Evolutionary conservation across 2,888 invertebrate genomes (phyloP).

Genomic region (Rotaria magnacalcarata): DNA sequence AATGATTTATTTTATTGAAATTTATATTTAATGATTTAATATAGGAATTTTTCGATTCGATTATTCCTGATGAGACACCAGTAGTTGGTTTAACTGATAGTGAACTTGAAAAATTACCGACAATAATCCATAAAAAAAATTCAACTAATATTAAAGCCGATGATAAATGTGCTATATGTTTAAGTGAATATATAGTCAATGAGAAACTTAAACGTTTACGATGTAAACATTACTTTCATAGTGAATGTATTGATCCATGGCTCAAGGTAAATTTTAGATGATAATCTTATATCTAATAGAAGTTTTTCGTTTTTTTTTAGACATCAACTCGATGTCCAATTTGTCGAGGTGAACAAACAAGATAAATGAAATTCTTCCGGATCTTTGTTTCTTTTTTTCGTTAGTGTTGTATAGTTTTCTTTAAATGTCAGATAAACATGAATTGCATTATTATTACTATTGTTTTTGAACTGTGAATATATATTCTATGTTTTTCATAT

Average conservation of each 20-base stretch:
- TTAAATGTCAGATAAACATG: not conserved
- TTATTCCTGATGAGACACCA: not conserved
- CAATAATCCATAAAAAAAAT: not conserved
- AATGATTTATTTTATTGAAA: not conserved
- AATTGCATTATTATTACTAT: not conserved
- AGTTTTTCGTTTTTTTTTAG: not conserved
- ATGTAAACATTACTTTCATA: not conserved
- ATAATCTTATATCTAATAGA: not conserved
- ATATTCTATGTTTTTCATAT: not conserved
- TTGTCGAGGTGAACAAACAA: not conserved
- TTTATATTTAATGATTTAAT: not conserved
- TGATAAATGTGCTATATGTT: not conserved
- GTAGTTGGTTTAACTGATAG: not conserved
- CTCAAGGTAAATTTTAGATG: not conserved
- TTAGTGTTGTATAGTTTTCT: too few relatives aligned
- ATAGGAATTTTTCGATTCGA: not conserved
- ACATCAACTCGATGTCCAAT: not conserved
- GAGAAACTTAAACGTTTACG: not conserved
- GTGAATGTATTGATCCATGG: conserved; percentile 21
- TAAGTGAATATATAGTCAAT: not conserved
- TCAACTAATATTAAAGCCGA: not conserved
- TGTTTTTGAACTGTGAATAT: not conserved
- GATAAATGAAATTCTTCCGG: not conserved
- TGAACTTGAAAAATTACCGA: not conserved
- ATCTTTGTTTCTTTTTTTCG: not conserved